Conservation (phyloP, 2,888 invertebrate genomes). For the Sisyra nigra region DNA sequence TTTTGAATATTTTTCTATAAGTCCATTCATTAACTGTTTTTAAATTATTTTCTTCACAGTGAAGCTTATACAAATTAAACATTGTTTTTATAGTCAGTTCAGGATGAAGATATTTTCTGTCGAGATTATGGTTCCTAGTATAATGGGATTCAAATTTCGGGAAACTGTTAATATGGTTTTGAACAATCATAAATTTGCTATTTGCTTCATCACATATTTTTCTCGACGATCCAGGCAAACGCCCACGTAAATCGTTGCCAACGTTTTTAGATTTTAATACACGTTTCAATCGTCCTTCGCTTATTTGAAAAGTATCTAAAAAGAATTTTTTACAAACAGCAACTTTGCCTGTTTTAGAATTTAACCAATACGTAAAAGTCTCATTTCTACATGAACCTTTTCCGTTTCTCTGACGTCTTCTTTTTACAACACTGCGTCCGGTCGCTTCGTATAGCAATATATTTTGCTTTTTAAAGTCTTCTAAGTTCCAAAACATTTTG, state of each 20-base stretch:
- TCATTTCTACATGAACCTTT: constrained; percentile 12
- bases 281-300: constrained; percentile 12
- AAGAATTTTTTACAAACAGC: constrained; percentile 12
- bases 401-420: constrained; percentile 12
- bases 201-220: background rate
- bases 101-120: constrained; percentile 15
- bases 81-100: constrained; percentile 15
- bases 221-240: constrained; percentile 13
- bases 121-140: constrained; percentile 15
- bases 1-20: constrained; percentile 12
- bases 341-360: constrained; percentile 12
- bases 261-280: constrained; percentile 11
- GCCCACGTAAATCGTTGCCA: constrained; percentile 14
- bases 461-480: constrained; percentile 15
- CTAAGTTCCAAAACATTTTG: constrained; percentile 12
- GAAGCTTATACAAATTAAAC: constrained; percentile 14
- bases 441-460: constrained; percentile 12
- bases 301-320: constrained; percentile 12
- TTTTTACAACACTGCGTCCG: constrained; percentile 11
- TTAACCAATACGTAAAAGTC: constrained; percentile 12
- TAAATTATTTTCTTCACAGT: constrained; percentile 14
- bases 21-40: constrained; percentile 13
- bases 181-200: too few relatives aligned
- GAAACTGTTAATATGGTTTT: constrained; percentile 14
- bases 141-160: constrained; percentile 15